Evolutionary conservation across 2,797 vertebrate species (phyloP), one percentile per base, ranked within the genome.

Genomic region (Varecia variegata): DNA sequence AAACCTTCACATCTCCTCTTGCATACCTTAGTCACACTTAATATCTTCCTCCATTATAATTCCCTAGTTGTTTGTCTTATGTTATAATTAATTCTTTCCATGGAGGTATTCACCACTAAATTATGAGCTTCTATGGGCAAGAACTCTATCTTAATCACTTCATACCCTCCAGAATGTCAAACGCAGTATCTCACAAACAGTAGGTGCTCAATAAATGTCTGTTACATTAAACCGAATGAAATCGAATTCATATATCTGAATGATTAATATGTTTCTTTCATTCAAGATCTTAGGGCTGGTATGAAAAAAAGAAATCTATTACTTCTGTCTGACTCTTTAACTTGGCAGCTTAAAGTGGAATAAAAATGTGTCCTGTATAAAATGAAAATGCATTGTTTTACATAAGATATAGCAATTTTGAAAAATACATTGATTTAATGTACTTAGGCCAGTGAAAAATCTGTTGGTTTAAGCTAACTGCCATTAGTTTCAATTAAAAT

Each of bases 401-500:
- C 96, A 96, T 94, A 98, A 97, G 71, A 97, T 97, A 97, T 85
- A 97, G 95, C 91, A 98, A 95, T 96, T 98, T 98, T 98, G 97
- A 98, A 97, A 95, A 98, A 98, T 97, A 77, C 97, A 98, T 98
- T 98, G 98, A 98, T 98, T 98, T 98, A 98, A 96, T 97, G 97
- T 98, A 98, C 98, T 98, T 97, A 97, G 95, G 94, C 97, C 95
- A 96, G 90, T 98, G 95, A 98, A 98, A 98, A 98, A 98, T 98
- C 96, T 98, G 98, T 98, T 98, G 94, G 89, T 98, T 98, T 98
- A 98, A 98, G 97, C 97, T 98, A 98, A 98, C 96, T 97, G 96
- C 97, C 96, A 98, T 98, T 99, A 98, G 95, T 98, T 99, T 98
- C 98, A 98, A 98, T 98, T 98, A 99, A 98, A 98, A 98, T 97